A percentile compares a stretch with the other conserved stretches of the same genome.
Conservation (phyloP, 2,113 vertebrate species). For the Erythrocebus patas region DNA sequence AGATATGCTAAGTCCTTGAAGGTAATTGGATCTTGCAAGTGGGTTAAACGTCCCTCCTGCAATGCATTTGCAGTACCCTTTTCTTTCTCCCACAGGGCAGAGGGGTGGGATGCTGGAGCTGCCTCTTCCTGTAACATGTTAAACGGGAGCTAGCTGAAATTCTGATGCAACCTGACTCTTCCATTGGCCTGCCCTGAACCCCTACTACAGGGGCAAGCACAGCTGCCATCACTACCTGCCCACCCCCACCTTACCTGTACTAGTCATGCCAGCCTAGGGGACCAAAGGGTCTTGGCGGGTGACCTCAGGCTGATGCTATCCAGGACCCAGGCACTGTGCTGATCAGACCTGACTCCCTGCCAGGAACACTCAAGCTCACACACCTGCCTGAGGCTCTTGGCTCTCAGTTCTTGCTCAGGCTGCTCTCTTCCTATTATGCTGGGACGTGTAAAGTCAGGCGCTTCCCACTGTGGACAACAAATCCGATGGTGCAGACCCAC, state of each 20-base stretch:
- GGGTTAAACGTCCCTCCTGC: not conserved
- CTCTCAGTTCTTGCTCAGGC: not conserved
- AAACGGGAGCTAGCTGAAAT: not conserved
- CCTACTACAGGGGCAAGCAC: not conserved
- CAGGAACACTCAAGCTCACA: slow-evolving; percentile 4
- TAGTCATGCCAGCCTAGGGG: not conserved
- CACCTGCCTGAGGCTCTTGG: not conserved
- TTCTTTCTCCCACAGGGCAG: not conserved
- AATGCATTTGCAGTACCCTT: not conserved
- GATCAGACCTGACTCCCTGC: slow-evolving; percentile 43
- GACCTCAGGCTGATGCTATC: not conserved
- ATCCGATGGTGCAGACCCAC: not conserved
- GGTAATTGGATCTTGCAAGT: not conserved
- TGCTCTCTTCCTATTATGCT: not conserved
- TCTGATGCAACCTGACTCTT: not conserved
- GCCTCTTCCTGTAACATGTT: not conserved
- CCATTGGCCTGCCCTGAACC: not conserved
- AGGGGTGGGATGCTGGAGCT: rapidly evolving
- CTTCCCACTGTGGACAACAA: rapidly evolving
- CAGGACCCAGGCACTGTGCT: not conserved
- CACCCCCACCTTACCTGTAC: not conserved
- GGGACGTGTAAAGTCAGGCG: not conserved
- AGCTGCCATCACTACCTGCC: not conserved
- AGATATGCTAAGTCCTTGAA: not conserved
- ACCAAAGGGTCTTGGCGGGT: not conserved